Base-by-base conservation (phyloP, 2,888 invertebrate genomes). In the Drosophila sordidapex region DNA sequence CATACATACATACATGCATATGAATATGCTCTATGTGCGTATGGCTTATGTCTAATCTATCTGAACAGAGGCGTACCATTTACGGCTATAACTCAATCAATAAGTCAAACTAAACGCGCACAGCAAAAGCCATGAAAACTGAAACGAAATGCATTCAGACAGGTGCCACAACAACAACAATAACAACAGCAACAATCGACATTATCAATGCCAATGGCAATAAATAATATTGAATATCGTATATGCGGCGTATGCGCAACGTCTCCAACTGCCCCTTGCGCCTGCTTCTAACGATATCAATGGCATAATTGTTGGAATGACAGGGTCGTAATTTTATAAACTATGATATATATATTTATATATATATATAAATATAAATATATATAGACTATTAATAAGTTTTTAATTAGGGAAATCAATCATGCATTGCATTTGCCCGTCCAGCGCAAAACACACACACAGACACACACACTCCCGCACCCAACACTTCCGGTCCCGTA, bases 21-120 rank as follows among this genome's bases (percentile, higher is more conserved):
- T 33, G 38, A 67, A 35, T 61, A 6, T 25, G 46, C 46, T 46
- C 15, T 52, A 25, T 48, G 38, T 35, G 18, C 46, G 15, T 62
- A 31, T 15, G 51, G 36, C 25, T 56, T 48, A 61, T 67, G 66
- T 58, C 67, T 66, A 79, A 83, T 84, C 85, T 70, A 36, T 59
- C 46, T 54, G 57, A 48, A 58, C 66, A 58, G 63, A 63, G 61
- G 46, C 60, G 64, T 54, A 53, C 81, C 81, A 82, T 82, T 82
- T 82, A 82, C 79, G 83, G 81, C 66, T 80, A 70, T 70, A 81
- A 61, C 75, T 81, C 81, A 83, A 77, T 81, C 77, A 76, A 75
- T 72, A 81, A 74, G 70, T 65, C 70, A 59, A 70, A 68, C 74
- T 64, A 74, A 61, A 56, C 21, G 21, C 15, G 60, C 53, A 52